phyloP scores from a whole-genome alignment of 2,888 invertebrate genomes.

The Agriopis leucophaearia region DNA sequence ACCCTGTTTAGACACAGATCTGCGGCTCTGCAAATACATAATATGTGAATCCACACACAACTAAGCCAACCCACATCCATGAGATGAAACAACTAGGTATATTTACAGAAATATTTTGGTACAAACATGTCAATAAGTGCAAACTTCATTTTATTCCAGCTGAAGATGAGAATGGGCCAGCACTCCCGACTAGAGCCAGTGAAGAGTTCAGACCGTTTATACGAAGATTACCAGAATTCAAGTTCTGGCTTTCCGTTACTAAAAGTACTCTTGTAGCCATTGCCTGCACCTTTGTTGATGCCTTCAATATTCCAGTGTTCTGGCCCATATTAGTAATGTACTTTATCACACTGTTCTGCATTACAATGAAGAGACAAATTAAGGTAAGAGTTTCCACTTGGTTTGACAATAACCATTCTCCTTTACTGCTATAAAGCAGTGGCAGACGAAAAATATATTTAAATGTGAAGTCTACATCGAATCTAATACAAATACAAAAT shows the following conservation, averaged over 20 bases:
- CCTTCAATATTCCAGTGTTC: constrained; percentile 99
- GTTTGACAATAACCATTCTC: too few species aligned
- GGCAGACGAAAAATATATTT: too few species aligned
- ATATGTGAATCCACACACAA: too few species aligned
- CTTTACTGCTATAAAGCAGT: too few species aligned
- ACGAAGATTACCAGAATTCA: constrained; percentile 98
- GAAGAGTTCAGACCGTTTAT: constrained; percentile 99
- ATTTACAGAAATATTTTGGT: background rate
- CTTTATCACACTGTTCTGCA: constrained; percentile 98
- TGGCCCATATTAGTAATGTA: constrained; percentile 99
- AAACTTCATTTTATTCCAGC: constrained; percentile 40
- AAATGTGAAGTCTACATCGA: too few species aligned
- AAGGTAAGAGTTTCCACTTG: constrained; percentile 88
- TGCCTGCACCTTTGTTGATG: constrained; percentile 98
- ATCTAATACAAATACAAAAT: too few species aligned
- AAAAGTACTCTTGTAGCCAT: constrained; percentile 97
- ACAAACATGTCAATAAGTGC: constrained; percentile 8
- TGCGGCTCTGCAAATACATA: too few species aligned
- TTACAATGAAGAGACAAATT: constrained; percentile 99
- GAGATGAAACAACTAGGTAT: too few species aligned
- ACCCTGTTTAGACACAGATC: too few species aligned
- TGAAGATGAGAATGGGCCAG: constrained; percentile 94
- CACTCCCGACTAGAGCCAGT: constrained; percentile 96
- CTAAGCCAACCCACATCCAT: too few species aligned
- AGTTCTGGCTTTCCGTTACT: constrained; percentile 99